phyloP scores from a whole-genome alignment of 2,888 invertebrate species.

The Tetragonisca angustula region DNA sequence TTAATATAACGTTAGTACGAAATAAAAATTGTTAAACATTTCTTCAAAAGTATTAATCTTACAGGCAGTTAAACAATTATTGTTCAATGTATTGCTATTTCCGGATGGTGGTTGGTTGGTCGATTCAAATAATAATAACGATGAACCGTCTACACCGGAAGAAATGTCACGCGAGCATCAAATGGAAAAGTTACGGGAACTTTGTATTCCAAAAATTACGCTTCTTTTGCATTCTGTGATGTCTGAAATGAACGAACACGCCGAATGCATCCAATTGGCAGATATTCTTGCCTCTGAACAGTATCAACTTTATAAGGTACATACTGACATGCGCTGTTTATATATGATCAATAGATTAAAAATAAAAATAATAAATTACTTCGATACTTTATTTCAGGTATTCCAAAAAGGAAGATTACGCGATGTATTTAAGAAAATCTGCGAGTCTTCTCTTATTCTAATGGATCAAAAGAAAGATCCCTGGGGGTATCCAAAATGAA shows the following conservation, averaged over 20 bases:
- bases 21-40: constrained; percentile 9
- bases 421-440: constrained; percentile 90
- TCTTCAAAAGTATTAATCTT: constrained; percentile 60
- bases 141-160: constrained; percentile 83
- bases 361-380: background rate
- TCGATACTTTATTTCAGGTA: constrained; percentile 74
- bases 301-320: constrained; percentile 91
- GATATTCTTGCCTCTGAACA: constrained; percentile 92
- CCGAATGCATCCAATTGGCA: constrained; percentile 91
- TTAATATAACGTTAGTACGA: background rate
- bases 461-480: constrained; percentile 93
- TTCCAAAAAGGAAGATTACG: constrained; percentile 91
- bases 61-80: constrained; percentile 90
- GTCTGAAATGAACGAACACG: constrained; percentile 90
- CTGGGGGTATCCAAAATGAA: constrained; percentile 88
- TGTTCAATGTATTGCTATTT: constrained; percentile 95
- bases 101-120: constrained; percentile 96
- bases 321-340: constrained; percentile 5
- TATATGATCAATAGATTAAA: background rate
- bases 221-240: constrained; percentile 92
- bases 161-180: constrained; percentile 88
- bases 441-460: constrained; percentile 91
- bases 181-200: constrained; percentile 90
- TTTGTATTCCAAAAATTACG: constrained; percentile 94
- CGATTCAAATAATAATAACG: constrained; percentile 86